These are phyloP conservation scores for Sepioteuthis lessoniana DNA, from an alignment of 2,888 invertebrate species.

Conservation along the genomic window DNA sequence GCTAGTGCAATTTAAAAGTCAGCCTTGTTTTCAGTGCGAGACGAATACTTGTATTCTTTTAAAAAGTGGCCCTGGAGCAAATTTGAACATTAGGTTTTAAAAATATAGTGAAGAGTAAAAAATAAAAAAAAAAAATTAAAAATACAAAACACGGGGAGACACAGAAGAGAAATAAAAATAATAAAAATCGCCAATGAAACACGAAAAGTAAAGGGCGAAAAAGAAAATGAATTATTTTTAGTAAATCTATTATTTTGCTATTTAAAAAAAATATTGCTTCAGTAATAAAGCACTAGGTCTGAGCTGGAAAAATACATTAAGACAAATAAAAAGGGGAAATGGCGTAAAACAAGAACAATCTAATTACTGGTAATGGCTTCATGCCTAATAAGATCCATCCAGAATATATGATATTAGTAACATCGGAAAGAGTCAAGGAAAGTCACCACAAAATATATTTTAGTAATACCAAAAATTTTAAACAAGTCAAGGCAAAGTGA, in stretches of 20 bases:
- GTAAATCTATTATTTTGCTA: background rate
- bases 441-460: background rate
- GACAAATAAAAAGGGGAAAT: background rate
- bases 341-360: background rate
- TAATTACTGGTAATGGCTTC: slow-evolving; percentile 33
- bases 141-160: background rate
- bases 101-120: background rate
- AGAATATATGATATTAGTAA: background rate
- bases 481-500: too few species aligned
- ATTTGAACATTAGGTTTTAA: background rate
- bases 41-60: slow-evolving; percentile 14
- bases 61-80: background rate
- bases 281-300: background rate
- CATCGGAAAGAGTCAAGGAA: background rate
- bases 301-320: background rate
- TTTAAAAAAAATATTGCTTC: background rate
- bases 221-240: background rate
- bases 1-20: background rate
- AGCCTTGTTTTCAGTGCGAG: background rate
- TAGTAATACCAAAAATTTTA: too few species aligned
- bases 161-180: background rate
- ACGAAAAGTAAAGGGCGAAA: background rate
- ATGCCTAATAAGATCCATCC: background rate
- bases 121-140: too few species aligned
- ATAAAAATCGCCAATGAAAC: background rate